These are phyloP conservation scores for Lamellibrachia luymesi DNA, from an alignment of 1,140 invertebrate genomes.

Conservation along the genomic window DNA sequence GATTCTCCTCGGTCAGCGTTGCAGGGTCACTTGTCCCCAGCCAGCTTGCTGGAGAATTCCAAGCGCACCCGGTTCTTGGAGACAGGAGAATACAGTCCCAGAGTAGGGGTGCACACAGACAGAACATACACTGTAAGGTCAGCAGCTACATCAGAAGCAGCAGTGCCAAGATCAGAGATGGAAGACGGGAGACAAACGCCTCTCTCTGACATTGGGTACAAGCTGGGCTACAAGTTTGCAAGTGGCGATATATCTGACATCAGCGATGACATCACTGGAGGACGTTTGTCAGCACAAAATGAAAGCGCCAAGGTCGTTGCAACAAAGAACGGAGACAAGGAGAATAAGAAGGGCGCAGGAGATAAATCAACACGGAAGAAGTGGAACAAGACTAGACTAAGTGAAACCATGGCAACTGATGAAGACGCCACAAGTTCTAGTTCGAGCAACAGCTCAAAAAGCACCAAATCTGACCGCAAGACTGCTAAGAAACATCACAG, in stretches of 20 bases:
- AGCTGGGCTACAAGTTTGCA: conserved; percentile 9
- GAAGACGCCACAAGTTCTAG: conserved; percentile 2
- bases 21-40: neutral
- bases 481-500: neutral
- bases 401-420: neutral
- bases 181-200: neutral
- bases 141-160: neutral
- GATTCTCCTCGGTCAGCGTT: neutral
- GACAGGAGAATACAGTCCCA: neutral
- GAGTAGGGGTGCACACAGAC: neutral
- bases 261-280: neutral
- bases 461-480: neutral
- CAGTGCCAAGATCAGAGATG: neutral
- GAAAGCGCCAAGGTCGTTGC: neutral
- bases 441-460: neutral
- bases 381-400: neutral
- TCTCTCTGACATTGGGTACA: neutral
- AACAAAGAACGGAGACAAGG: neutral
- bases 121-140: neutral
- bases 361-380: neutral
- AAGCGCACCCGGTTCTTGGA: neutral
- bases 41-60: neutral
- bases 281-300: neutral
- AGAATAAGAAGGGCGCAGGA: neutral
- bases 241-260: conserved; percentile 7